Evolutionary conservation across 2,888 invertebrate genomes (phyloP).

Genomic region (Urechis unicinctus): DNA sequence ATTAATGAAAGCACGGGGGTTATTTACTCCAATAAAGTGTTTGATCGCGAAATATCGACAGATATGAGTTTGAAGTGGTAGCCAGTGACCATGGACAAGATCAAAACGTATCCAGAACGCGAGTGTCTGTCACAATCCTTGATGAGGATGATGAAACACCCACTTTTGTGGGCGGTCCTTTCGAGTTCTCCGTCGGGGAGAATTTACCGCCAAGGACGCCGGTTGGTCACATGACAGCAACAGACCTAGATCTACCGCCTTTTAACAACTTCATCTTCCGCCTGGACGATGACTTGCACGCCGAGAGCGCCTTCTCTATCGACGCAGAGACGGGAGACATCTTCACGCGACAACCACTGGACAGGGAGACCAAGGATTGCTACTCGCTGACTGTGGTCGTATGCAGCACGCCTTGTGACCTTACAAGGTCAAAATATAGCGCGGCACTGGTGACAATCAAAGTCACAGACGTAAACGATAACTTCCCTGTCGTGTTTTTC

Average conservation of each 20-base stretch:
- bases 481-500: background rate
- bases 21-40: background rate
- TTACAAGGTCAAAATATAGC: too few relatives aligned
- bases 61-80: background rate
- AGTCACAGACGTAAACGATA: background rate
- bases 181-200: background rate
- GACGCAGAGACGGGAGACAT: background rate
- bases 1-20: background rate
- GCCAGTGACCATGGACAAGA: background rate
- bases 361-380: background rate
- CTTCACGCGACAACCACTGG: background rate
- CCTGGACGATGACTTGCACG: background rate
- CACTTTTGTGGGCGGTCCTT: background rate
- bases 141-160: background rate
- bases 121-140: background rate
- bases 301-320: background rate
- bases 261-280: background rate
- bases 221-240: background rate
- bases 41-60: background rate
- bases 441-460: background rate
- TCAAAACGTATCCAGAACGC: background rate
- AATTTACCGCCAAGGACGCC: background rate
- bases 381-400: background rate
- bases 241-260: background rate
- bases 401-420: background rate